Conservation (phyloP, 2,888 invertebrate species). For the Diplolepis rosae region DNA sequence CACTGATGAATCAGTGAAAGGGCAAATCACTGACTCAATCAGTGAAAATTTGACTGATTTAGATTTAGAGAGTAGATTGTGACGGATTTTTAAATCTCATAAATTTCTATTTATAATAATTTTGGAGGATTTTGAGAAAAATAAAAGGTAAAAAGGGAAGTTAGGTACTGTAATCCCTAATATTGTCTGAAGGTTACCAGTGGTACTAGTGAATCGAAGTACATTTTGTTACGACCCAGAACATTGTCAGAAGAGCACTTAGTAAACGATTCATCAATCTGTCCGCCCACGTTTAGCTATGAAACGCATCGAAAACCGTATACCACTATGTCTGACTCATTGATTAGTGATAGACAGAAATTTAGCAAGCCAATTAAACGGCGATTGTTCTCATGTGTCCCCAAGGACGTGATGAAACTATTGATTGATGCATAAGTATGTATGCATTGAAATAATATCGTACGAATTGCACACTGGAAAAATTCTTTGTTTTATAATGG, state of each 20-base stretch:
- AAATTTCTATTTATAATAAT: too few relatives aligned
- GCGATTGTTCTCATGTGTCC: constrained; percentile 4
- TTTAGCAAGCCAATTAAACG: constrained; percentile 5
- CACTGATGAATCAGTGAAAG: too few relatives aligned
- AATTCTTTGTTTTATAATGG: constrained; percentile 16
- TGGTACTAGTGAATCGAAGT: not conserved
- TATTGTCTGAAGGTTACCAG: not conserved
- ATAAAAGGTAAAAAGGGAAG: not conserved
- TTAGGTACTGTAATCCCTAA: too few relatives aligned
- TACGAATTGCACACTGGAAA: not conserved
- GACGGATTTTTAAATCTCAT: too few relatives aligned
- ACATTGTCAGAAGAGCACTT: constrained; percentile 59
- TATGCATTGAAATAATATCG: constrained; percentile 9
- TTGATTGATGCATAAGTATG: not conserved
- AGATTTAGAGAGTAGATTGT: too few relatives aligned
- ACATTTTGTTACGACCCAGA: constrained; percentile 47
- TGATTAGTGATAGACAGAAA: not conserved
- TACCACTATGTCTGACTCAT: not conserved
- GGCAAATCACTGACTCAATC: too few relatives aligned
- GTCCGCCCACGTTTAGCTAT: constrained; percentile 50
- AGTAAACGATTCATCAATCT: constrained; percentile 60
- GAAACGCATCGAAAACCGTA: constrained; percentile 25
- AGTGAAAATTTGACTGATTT: too few relatives aligned
- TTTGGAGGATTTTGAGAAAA: too few relatives aligned
- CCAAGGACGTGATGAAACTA: constrained; percentile 9